These are phyloP conservation scores for Abrostola triplasia DNA, from an alignment of 2,888 invertebrate genomes.

Conservation along the genomic window DNA sequence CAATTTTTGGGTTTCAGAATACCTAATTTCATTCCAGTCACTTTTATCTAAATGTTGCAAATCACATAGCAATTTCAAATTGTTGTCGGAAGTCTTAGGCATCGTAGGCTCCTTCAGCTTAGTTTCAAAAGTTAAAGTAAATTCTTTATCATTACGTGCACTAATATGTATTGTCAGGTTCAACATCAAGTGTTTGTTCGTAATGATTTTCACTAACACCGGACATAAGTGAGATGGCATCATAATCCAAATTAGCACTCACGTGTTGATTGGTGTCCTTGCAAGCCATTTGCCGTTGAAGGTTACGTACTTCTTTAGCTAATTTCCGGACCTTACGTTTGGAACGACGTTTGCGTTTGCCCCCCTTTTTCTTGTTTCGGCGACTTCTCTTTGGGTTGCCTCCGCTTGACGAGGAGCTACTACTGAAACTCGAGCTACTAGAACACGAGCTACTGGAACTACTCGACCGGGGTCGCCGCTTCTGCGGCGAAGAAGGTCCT, in stretches of 20 bases:
- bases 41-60: slow-evolving; percentile 3
- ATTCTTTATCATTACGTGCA: background rate
- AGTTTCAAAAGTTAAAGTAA: slow-evolving; percentile 2
- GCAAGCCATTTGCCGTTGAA: slow-evolving; percentile 3
- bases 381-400: background rate
- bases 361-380: background rate
- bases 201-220: background rate
- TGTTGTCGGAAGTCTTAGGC: background rate
- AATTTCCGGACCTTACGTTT: background rate
- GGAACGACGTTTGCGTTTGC: slow-evolving; percentile 2
- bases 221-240: slow-evolving; percentile 1
- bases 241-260: slow-evolving; percentile 1
- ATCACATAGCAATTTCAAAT: slow-evolving; percentile 4
- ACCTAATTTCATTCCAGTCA: slow-evolving; percentile 14
- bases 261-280: background rate
- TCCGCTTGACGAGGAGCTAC: background rate
- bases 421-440: slow-evolving; percentile 4
- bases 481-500: background rate
- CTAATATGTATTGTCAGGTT: background rate
- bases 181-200: background rate
- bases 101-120: slow-evolving; percentile 6
- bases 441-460: no score
- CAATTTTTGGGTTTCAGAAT: slow-evolving; percentile 1
- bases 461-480: no score
- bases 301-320: slow-evolving; percentile 1